phyloP scores from a whole-genome alignment of 2,797 vertebrate species.

The Esox masquinongy region DNA sequence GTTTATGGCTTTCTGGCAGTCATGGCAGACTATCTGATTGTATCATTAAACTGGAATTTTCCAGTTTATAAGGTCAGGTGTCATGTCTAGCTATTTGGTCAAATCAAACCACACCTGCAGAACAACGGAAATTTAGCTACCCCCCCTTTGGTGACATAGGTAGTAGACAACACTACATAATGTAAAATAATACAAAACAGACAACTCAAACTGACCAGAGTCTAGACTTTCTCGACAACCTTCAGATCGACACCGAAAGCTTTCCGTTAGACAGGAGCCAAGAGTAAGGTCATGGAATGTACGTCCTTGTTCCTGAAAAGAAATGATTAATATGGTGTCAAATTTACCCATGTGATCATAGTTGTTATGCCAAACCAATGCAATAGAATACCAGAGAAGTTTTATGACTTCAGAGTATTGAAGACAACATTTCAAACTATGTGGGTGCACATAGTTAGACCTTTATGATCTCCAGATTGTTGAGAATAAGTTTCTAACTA shows the following conservation, averaged over 20 bases:
- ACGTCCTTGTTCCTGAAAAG: conserved; percentile 42
- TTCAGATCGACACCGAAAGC: conserved; percentile 57
- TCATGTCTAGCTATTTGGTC: not conserved
- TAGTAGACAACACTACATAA: not conserved
- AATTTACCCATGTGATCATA: conserved; percentile 7
- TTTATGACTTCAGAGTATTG: conserved; percentile 33
- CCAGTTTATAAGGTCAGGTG: conserved; percentile 33
- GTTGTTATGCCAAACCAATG: not conserved
- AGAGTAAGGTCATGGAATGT: conserved; percentile 58
- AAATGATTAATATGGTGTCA: conserved; percentile 18
- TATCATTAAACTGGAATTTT: conserved; percentile 34
- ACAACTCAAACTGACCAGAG: conserved; percentile 26
- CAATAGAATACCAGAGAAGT: conserved; percentile 5
- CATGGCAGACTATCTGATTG: conserved; percentile 23
- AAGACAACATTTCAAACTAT: conserved; percentile 32
- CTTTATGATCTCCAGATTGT: too few species aligned
- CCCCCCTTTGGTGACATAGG: conserved; percentile 9
- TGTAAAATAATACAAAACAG: conserved; percentile 5
- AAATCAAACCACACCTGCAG: not conserved
- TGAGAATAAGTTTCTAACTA: too few species aligned
- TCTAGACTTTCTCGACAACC: conserved; percentile 61
- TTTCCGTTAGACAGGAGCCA: conserved; percentile 56
- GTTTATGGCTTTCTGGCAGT: conserved; percentile 9
- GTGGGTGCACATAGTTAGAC: conserved; percentile 28
- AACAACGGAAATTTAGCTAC: not conserved